Evolutionary conservation across 2,113 vertebrate species (phyloP).

Genomic region (Lepus europaeus): DNA sequence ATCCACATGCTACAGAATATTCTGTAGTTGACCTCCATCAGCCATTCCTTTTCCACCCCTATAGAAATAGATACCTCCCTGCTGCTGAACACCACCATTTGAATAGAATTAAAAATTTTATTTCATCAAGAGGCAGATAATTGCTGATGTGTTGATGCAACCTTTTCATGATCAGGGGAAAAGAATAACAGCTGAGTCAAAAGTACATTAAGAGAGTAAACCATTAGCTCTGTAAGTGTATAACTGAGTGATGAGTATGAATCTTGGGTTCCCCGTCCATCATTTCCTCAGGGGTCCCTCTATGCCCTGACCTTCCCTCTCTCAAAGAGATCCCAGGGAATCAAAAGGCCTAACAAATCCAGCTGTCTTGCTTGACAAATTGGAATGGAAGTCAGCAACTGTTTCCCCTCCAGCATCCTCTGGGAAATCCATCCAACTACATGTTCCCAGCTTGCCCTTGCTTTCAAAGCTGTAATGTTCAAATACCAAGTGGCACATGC

Average conservation of each 20-base stretch:
- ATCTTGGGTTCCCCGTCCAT: background rate
- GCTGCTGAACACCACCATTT: background rate
- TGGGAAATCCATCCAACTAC: slow-evolving; percentile 64
- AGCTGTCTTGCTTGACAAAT: slow-evolving; percentile 62
- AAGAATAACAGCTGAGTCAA: background rate
- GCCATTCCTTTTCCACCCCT: background rate
- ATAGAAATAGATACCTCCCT: background rate
- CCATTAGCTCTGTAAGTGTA: background rate
- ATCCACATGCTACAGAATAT: background rate
- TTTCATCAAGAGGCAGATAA: slow-evolving; percentile 6
- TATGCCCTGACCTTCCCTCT: slow-evolving; percentile 23
- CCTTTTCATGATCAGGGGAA: background rate
- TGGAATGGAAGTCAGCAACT: slow-evolving; percentile 60
- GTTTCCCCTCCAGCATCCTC: slow-evolving; percentile 63
- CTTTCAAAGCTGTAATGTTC: slow-evolving; percentile 52
- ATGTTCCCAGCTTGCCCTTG: slow-evolving; percentile 24
- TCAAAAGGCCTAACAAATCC: slow-evolving; percentile 23
- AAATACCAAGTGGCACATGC: slow-evolving; percentile 60
- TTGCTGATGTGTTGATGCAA: background rate
- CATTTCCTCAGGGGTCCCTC: background rate
- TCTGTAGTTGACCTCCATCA: background rate
- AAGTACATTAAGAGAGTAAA: background rate
- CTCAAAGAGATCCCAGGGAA: background rate
- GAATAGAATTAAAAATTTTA: background rate
- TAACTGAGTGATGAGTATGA: background rate